Conservation (phyloP, 2,888 invertebrate genomes). For the Parochlus steinenii region DNA sequence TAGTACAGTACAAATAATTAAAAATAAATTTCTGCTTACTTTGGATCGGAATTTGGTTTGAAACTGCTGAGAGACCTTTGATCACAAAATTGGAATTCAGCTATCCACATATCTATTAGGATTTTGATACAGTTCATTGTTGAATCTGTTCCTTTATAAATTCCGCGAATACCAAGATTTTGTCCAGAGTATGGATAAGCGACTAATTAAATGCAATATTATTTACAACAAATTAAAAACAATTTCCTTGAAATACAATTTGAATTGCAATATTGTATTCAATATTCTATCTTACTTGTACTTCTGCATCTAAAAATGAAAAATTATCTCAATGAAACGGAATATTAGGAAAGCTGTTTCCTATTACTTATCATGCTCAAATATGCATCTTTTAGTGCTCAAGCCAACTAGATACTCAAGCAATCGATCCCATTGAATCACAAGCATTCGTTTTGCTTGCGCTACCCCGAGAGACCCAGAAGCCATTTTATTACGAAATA, state of each 20-base stretch:
- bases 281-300: not conserved
- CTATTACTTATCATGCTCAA: not conserved
- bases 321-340: not conserved
- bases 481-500: conserved; percentile 1
- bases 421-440: not conserved
- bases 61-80: not conserved
- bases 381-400: not conserved
- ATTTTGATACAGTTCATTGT: not conserved
- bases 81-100: not conserved
- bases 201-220: not conserved
- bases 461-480: not conserved
- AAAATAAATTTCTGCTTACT: not conserved
- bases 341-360: not conserved
- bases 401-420: not conserved
- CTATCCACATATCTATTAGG: not conserved
- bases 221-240: no score
- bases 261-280: no score
- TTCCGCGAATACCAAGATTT: conserved; percentile 3
- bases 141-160: not conserved
- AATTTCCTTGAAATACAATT: no score
- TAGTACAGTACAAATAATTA: no score
- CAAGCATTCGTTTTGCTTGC: not conserved
- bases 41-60: conserved; percentile 1
- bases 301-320: not conserved
- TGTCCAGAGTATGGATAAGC: not conserved